Base-by-base conservation (phyloP, 2,113 vertebrate species). In the Edolisoma coerulescens region DNA sequence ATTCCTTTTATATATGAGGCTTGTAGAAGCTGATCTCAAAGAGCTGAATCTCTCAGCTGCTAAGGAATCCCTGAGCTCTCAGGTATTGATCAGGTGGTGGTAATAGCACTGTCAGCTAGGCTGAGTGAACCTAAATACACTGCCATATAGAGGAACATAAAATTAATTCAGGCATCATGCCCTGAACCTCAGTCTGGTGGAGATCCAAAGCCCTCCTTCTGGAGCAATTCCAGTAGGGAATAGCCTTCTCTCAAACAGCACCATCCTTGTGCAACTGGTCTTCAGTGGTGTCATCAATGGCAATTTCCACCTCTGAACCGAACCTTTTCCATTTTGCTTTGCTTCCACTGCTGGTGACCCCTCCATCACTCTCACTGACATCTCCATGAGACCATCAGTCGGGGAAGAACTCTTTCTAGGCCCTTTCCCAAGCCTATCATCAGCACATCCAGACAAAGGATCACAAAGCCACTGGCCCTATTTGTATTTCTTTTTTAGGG, bases 241-340 rank as follows among this genome's bases (percentile, higher is more conserved):
- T 23, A 54, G 24, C 16, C 13, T 49, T 76, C n/a, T 60, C 27
- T 7, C 4, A 14, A 11, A 27, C 11, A 15, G 11, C 1, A 1
- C 20, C 22, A 53, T 22, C 4, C 5, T 37, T 7, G 3, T 32
- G 19, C 1, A 7, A 2, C 13, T 50, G 10, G 4, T 75, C 52
- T 70, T n/a, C 3, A 0, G 28, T 30, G 6, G 7, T 67, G 42
- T 15, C n/a, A 30, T 35, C 20, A 54, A 5, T 13, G n/a, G 6
- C 9, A 17, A 45, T 57, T 79, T 61, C 33, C 3, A 0, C 8
- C 32, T 59, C 44, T 56, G 39, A 75, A 20, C 6, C 19, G 15
- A 86, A 28, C 4, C 1, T 83, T 83, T 76, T 63, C 9, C 17
- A 41, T 54, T 75, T 33, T 33, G 4, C 20, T 45, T 89, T 60